Base-by-base conservation (phyloP, 1,140 invertebrate genomes). In the Aphaenogaster rudis region DNA sequence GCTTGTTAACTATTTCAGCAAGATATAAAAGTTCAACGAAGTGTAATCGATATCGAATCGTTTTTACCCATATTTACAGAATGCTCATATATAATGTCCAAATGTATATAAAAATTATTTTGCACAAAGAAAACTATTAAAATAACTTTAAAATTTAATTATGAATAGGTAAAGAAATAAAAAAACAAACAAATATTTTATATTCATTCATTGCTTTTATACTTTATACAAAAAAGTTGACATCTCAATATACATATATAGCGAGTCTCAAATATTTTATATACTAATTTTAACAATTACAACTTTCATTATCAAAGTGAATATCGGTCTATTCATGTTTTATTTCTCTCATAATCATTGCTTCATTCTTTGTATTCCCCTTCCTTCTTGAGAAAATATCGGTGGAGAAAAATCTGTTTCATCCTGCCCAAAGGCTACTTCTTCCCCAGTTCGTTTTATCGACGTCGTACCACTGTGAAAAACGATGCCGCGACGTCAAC, bases 381-480 rank as follows among this genome's bases (percentile, higher is more conserved):
- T 52, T 82, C 63, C n/a, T 86, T 61, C 77, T 61, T 39, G 42
- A 39, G 42, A 48, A 48, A 52, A 79, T 59, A 85, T 63, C 42
- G 33, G 5, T 33, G n/a, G 17, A 71, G 42, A 71, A 81, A 86
- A 81, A 69, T 81, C 52, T 86, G 42, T 82, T 86, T 82, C 54
- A 82, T 81, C 77, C 28, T 48, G 50, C 54, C 33, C 48, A 59
- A 42, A 59, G 36, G 17, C n/a, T 13, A 48, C 54, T 74, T 39
- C 36, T 54, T 39, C 7, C 6, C 45, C 28, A n/a, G 45, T 76
- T 63, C 15, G 42, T 86, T 81, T 36, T 42, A 81, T 69, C 54
- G 66, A 86, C 21, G 64, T 71, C 64, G 33, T 59, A 42, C 66
- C 5, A n/a, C 54, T 48, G 78, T 86, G 78, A 86, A 86, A 86